A percentile compares a stretch with the other conserved stretches of the same genome.
Conservation (phyloP, 2,113 vertebrate species). For the Microcebus lehilahytsara region DNA sequence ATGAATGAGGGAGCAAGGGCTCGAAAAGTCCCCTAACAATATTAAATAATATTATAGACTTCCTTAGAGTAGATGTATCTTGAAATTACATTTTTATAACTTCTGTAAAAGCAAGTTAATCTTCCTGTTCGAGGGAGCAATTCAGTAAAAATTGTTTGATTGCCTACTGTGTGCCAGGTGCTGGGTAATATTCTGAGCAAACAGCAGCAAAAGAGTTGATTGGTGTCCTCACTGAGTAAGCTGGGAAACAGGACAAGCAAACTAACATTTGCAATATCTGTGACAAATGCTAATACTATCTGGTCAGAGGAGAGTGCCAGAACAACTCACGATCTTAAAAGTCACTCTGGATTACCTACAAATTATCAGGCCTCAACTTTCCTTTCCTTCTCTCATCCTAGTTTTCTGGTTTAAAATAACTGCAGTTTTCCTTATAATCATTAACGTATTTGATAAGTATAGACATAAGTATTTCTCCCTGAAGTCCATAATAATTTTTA, state of each 20-base stretch:
- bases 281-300: not conserved
- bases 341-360: not conserved
- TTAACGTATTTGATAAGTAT: not conserved
- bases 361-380: not conserved
- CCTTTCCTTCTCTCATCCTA: not conserved
- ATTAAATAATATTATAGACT: conserved; percentile 64
- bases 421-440: not conserved
- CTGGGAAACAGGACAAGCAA: not conserved
- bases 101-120: conserved; percentile 42
- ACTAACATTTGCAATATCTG: not conserved
- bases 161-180: conserved; percentile 1
- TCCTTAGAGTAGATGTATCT: conserved; percentile 5
- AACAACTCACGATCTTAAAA: not conserved
- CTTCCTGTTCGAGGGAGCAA: conserved; percentile 5
- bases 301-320: not conserved
- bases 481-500: not conserved
- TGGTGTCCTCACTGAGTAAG: not conserved
- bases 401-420: not conserved
- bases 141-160: conserved; percentile 25
- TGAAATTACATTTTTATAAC: conserved; percentile 56
- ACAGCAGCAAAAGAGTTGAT: not conserved
- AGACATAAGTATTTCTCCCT: not conserved
- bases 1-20: conserved; percentile 4
- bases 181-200: conserved; percentile 2
- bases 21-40: conserved; percentile 28